Conservation (phyloP, 2,797 vertebrate genomes). For the Nyctibius grandis region DNA sequence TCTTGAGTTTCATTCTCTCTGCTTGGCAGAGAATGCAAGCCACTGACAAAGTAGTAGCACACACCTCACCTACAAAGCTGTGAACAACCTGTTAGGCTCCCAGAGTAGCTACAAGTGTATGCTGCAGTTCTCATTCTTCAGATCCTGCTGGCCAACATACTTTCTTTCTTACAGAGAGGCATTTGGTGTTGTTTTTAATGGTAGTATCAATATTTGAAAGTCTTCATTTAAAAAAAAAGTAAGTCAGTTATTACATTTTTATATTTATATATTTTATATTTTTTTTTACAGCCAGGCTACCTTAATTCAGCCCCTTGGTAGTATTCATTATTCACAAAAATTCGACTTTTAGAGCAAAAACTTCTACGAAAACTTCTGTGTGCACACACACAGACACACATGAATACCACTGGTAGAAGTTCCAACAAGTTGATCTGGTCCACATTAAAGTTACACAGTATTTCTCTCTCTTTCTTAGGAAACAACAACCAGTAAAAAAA, state of each 20-base stretch:
- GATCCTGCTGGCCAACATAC: not conserved
- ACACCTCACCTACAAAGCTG: not conserved
- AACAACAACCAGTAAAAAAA: not conserved
- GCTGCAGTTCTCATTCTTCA: not conserved
- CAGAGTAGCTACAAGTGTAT: not conserved
- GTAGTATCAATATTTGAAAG: not conserved
- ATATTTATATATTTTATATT: not conserved
- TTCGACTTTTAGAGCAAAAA: not conserved
- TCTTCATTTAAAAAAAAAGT: not conserved
- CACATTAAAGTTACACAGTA: not conserved
- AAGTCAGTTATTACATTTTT: not conserved
- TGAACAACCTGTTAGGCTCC: not conserved
- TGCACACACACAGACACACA: rapidly evolving
- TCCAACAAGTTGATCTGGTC: not conserved
- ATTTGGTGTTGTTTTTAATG: not conserved
- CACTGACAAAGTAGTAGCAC: not conserved
- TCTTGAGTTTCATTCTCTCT: not conserved
- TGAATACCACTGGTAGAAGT: not conserved
- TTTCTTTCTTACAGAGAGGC: not conserved
- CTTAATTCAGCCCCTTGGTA: not conserved
- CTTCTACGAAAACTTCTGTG: not conserved
- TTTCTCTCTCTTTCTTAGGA: not conserved
- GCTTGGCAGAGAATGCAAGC: not conserved
- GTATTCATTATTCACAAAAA: not conserved
- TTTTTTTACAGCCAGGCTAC: not conserved